Conservation (phyloP, 2,888 invertebrate genomes). For the Acrobasis consociella region DNA sequence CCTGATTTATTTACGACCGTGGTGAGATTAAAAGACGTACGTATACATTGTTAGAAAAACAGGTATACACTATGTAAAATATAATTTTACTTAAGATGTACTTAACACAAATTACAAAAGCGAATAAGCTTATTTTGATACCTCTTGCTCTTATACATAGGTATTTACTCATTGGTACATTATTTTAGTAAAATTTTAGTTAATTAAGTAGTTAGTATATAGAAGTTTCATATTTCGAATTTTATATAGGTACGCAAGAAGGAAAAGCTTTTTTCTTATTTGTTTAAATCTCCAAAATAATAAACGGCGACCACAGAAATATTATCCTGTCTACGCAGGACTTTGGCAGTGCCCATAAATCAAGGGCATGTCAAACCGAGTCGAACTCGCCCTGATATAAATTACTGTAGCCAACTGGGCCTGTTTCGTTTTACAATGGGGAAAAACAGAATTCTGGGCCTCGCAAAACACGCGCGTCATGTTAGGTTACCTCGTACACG, state of each 20-base stretch:
- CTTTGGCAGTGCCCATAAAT: slow-evolving; percentile 55
- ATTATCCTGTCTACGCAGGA: slow-evolving; percentile 34
- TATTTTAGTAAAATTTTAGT: too few species aligned
- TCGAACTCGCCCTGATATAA: slow-evolving; percentile 57
- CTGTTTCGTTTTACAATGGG: slow-evolving; percentile 41
- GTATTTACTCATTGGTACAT: too few species aligned
- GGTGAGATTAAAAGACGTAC: slow-evolving; percentile 28
- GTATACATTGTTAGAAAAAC: slow-evolving; percentile 24
- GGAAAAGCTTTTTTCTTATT: slow-evolving; percentile 26
- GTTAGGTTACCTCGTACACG: slow-evolving; percentile 6
- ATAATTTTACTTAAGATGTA: too few species aligned
- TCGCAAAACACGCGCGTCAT: slow-evolving; percentile 1
- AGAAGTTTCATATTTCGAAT: too few species aligned
- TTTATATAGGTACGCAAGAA: background rate
- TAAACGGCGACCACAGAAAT: slow-evolving; percentile 20
- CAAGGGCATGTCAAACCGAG: slow-evolving; percentile 65
- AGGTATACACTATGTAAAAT: too few species aligned
- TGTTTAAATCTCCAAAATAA: slow-evolving; percentile 27
- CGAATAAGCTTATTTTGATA: too few species aligned
- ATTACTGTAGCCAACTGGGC: slow-evolving; percentile 54
- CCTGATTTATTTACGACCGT: slow-evolving; percentile 33
- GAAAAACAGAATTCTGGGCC: slow-evolving; percentile 31
- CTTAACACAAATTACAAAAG: too few species aligned
- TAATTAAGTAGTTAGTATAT: too few species aligned
- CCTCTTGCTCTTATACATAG: too few species aligned